Percentiles rank a stretch among this genome's conserved stretches.
Evolutionary conservation across 2,113 vertebrate genomes (phyloP).

Genomic region (Lota lota): DNA sequence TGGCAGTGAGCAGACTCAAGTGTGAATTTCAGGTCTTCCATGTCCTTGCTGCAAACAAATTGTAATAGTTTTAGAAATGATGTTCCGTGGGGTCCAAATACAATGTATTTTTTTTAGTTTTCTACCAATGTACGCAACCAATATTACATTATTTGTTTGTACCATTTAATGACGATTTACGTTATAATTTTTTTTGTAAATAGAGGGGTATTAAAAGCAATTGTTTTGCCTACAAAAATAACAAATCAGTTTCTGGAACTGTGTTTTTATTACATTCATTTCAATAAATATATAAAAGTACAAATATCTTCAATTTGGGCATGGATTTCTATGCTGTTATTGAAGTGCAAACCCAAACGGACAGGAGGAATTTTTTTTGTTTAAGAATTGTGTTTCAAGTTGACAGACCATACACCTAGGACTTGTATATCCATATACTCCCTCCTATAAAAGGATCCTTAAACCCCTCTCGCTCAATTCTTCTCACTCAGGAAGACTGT

Average conservation of each 20-base stretch:
- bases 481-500: slow-evolving; percentile 33
- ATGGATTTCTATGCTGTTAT: too few species aligned
- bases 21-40: slow-evolving; percentile 14
- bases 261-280: not conserved
- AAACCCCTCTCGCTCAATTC: slow-evolving; percentile 22
- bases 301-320: too few species aligned
- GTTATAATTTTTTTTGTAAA: too few species aligned
- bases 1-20: slow-evolving; percentile 1
- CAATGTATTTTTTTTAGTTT: slow-evolving; percentile 11
- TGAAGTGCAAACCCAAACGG: not conserved
- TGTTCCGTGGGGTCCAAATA: slow-evolving; percentile 10
- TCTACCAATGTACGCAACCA: slow-evolving; percentile 17
- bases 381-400: too few species aligned
- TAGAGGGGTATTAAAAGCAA: too few species aligned
- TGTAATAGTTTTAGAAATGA: slow-evolving; percentile 4
- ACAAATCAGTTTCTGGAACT: too few species aligned
- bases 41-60: slow-evolving; percentile 14
- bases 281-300: not conserved
- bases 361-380: not conserved
- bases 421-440: too few species aligned
- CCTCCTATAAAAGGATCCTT: slow-evolving; percentile 6
- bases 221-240: too few species aligned
- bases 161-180: too few species aligned
- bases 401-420: too few species aligned
- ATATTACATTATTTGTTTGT: not conserved